Conservation (phyloP, 2,888 invertebrate genomes). For the Anticlea derivata region DNA sequence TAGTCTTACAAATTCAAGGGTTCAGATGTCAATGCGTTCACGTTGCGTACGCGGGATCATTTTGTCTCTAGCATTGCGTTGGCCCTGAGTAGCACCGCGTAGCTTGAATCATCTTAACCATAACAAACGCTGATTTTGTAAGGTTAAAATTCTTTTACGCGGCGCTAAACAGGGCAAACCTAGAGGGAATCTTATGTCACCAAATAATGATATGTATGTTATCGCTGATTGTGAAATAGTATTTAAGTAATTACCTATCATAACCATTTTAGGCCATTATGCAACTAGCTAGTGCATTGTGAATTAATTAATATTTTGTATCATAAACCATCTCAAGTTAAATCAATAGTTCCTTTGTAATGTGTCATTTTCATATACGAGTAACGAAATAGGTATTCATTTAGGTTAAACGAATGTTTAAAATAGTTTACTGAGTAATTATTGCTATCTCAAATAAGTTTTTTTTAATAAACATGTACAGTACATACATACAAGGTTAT, state of each 20-base stretch:
- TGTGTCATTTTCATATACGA: slow-evolving; percentile 81
- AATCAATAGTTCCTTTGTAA: slow-evolving; percentile 83
- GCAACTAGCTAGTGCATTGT: slow-evolving; percentile 56
- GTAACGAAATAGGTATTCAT: slow-evolving; percentile 71
- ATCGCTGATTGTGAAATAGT: slow-evolving; percentile 59
- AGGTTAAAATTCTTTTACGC: too few relatives aligned
- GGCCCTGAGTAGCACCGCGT: too few relatives aligned
- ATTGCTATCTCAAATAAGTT: slow-evolving; percentile 82
- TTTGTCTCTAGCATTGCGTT: too few relatives aligned
- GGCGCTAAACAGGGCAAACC: too few relatives aligned
- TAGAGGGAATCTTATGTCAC: slow-evolving; percentile 47
- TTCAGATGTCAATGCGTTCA: too few relatives aligned
- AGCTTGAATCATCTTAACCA: too few relatives aligned
- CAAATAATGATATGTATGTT: slow-evolving; percentile 66
- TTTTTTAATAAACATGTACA: slow-evolving; percentile 78
- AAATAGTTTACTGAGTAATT: slow-evolving; percentile 74
- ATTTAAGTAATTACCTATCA: slow-evolving; percentile 41
- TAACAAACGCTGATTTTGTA: too few relatives aligned
- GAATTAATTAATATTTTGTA: slow-evolving; percentile 37
- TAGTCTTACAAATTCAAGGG: too few relatives aligned
- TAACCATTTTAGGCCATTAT: slow-evolving; percentile 65
- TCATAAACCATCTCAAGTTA: slow-evolving; percentile 70
- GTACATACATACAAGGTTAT: slow-evolving; percentile 61
- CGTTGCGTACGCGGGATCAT: too few relatives aligned
- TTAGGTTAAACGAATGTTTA: slow-evolving; percentile 61